These are phyloP conservation scores for Anisognathus igniventris DNA, from an alignment of 2,797 vertebrate genomes.

Conservation along the genomic window DNA sequence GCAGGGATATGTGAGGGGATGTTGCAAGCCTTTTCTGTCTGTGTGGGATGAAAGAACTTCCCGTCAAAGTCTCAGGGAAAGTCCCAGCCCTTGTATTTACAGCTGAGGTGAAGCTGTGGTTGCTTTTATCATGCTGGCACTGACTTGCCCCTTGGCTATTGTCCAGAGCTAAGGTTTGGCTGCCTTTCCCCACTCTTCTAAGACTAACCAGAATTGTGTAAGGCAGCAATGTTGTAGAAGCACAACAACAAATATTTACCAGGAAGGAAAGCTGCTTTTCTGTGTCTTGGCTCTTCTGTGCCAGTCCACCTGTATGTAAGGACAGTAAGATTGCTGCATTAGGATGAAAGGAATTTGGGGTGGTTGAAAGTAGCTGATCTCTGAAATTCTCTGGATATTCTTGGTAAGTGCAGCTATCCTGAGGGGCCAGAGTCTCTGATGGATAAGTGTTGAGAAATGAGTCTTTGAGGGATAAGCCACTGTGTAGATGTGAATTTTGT, in stretches of 20 bases:
- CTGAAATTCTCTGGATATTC: background rate
- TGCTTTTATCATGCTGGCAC: background rate
- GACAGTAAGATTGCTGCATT: background rate
- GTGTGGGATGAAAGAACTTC: slow-evolving; percentile 27
- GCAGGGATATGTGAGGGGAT: background rate
- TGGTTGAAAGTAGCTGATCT: background rate
- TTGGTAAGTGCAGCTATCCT: background rate
- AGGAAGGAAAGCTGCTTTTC: background rate
- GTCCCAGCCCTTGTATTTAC: slow-evolving; percentile 30
- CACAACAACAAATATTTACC: background rate
- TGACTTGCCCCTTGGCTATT: background rate
- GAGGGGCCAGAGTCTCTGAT: background rate
- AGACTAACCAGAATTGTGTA: background rate
- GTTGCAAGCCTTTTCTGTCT: slow-evolving; percentile 58
- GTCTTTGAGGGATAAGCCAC: background rate
- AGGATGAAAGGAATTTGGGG: background rate
- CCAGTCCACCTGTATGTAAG: background rate
- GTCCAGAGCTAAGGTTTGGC: background rate
- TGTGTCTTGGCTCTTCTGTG: background rate
- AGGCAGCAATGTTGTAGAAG: background rate
- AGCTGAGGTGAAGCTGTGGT: slow-evolving; percentile 9
- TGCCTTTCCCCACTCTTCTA: background rate
- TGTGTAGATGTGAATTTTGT: background rate
- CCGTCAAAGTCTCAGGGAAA: slow-evolving; percentile 58
- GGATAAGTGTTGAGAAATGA: background rate